A percentile compares a stretch with the other conserved stretches of the same genome.
These are phyloP conservation scores for Drosophila mimetica DNA, from an alignment of 2,888 invertebrate species.

Conservation along the genomic window DNA sequence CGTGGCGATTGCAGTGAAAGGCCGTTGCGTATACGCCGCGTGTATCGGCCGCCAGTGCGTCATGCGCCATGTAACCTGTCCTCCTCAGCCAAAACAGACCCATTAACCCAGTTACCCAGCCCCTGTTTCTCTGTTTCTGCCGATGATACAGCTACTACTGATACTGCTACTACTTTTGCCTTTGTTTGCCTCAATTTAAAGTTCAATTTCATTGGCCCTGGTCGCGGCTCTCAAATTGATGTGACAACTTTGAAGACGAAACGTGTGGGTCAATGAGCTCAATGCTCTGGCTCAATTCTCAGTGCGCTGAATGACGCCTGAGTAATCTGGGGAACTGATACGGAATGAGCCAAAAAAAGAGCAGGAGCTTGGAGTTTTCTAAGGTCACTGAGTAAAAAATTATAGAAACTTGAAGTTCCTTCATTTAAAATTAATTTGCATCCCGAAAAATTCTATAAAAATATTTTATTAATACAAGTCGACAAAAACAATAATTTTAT, in stretches of 20 bases:
- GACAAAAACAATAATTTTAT: no score
- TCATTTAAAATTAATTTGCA: background rate
- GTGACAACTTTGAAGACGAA: constrained; percentile 64
- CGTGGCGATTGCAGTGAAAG: constrained; percentile 65
- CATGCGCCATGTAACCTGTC: constrained; percentile 59
- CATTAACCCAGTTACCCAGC: constrained; percentile 74
- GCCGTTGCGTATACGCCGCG: constrained; percentile 71
- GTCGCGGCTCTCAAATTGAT: constrained; percentile 74
- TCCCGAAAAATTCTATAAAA: no score
- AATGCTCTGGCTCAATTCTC: constrained; percentile 12
- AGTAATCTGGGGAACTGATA: constrained; percentile 4
- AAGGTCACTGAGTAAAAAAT: background rate
- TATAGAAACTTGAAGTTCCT: background rate
- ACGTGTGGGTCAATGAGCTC: constrained; percentile 79
- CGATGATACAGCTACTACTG: constrained; percentile 10
- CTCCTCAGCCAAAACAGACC: constrained; percentile 68
- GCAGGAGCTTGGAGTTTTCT: background rate
- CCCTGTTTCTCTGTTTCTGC: constrained; percentile 29
- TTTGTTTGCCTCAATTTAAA: constrained; percentile 77
- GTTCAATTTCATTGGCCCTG: constrained; percentile 81
- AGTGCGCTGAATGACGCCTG: background rate
- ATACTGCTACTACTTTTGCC: constrained; percentile 27
- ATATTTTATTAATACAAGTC: no score
- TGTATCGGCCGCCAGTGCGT: constrained; percentile 19
- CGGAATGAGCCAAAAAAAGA: background rate